Evolutionary conservation across 2,797 vertebrate genomes (phyloP).

Genomic region (Synaphobranchus kaupii): DNA sequence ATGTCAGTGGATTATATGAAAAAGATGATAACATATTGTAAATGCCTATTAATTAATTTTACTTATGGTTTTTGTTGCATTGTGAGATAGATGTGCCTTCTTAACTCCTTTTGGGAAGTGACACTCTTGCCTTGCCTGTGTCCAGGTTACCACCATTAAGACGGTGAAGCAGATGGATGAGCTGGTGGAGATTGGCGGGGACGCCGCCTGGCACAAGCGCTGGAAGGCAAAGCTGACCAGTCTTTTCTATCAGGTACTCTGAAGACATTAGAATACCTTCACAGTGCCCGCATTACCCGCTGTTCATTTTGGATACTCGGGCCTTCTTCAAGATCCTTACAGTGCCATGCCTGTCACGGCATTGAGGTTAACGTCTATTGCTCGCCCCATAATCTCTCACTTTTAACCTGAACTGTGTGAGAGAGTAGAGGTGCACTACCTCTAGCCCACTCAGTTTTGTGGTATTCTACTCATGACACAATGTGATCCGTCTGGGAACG

Average conservation of each 20-base stretch:
- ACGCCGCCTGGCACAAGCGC: slow-evolving; percentile 86
- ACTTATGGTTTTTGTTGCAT: not conserved
- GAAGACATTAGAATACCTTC: not conserved
- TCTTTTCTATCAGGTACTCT: slow-evolving; percentile 87
- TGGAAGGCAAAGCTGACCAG: slow-evolving; percentile 84
- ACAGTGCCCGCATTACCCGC: not conserved
- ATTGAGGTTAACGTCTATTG: not conserved
- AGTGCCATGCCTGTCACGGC: not conserved
- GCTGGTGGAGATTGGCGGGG: slow-evolving; percentile 85
- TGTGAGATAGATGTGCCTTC: not conserved
- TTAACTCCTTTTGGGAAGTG: not conserved
- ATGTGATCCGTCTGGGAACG: not conserved
- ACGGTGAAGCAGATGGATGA: slow-evolving; percentile 93
- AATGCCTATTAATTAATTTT: not conserved
- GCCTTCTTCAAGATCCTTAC: not conserved
- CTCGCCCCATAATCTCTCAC: not conserved
- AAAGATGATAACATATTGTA: not conserved
- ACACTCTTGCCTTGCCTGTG: slow-evolving; percentile 2
- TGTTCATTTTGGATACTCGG: not conserved
- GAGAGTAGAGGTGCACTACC: not conserved
- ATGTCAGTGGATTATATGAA: not conserved
- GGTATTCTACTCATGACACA: not conserved
- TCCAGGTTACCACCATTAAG: slow-evolving; percentile 95
- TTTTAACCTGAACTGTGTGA: not conserved
- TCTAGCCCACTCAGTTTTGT: not conserved